Evolutionary conservation across 2,113 vertebrate species (phyloP).

Genomic region (Loxodonta africana): DNA sequence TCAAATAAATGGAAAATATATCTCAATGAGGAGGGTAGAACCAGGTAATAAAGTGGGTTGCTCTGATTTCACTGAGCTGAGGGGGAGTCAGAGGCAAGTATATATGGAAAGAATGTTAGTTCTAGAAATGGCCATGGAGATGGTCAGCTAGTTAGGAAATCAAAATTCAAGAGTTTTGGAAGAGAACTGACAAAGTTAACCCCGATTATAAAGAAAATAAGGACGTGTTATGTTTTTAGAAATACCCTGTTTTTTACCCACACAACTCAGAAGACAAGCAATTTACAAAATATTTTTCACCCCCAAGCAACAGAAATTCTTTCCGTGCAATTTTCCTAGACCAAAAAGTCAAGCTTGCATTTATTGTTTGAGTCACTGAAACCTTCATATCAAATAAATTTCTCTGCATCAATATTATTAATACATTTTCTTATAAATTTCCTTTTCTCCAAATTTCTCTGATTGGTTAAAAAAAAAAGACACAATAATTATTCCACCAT

Average conservation of each 20-base stretch:
- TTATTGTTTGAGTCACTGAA: background rate
- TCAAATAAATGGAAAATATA: slow-evolving; percentile 69
- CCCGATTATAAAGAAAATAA: background rate
- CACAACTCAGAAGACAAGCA: slow-evolving; percentile 26
- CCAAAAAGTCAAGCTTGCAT: background rate
- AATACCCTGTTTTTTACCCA: background rate
- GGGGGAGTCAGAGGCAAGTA: background rate
- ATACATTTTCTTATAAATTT: background rate
- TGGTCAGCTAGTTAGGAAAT: background rate
- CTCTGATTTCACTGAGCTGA: background rate
- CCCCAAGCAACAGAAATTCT: background rate
- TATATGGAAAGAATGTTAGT: background rate
- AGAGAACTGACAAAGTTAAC: background rate
- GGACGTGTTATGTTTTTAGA: slow-evolving; percentile 39
- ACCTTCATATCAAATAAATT: background rate
- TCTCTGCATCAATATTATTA: background rate
- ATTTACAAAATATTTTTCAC: background rate
- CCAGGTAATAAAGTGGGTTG: slow-evolving; percentile 33
- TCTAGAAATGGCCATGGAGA: background rate
- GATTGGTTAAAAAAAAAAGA: background rate
- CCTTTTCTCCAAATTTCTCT: background rate
- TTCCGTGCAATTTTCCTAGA: background rate
- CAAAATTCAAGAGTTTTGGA: background rate
- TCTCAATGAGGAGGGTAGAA: background rate
- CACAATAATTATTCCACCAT: background rate